Conservation (phyloP, 1,140 invertebrate genomes). For the Pollicipes pollicipes region DNA sequence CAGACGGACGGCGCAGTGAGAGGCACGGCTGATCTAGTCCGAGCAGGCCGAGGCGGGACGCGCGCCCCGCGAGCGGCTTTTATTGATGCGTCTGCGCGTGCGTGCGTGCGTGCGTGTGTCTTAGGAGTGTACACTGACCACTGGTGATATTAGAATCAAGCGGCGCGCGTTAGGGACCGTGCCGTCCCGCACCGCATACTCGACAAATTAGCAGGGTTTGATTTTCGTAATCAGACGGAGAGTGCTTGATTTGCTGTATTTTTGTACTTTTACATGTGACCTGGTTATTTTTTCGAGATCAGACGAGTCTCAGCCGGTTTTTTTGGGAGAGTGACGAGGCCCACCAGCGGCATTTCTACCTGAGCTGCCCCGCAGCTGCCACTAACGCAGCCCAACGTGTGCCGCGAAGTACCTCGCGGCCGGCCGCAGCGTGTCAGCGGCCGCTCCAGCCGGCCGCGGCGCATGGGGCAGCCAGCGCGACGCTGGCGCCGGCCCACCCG, state of each 20-base stretch:
- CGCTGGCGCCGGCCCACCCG: neutral
- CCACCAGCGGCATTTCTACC: neutral
- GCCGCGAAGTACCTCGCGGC: neutral
- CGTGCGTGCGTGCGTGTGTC: too few species aligned
- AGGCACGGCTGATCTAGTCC: neutral
- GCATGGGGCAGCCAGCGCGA: too few species aligned
- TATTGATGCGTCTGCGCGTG: too few species aligned
- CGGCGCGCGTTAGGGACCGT: neutral
- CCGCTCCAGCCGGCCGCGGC: too few species aligned
- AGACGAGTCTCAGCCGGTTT: neutral
- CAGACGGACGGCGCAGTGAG: too few species aligned
- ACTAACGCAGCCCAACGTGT: neutral
- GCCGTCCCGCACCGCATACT: neutral
- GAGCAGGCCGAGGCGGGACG: too few species aligned
- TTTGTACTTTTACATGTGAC: neutral
- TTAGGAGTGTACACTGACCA: neutral
- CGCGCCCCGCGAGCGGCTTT: neutral
- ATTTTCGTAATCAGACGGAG: too few species aligned
- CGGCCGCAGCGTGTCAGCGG: too few species aligned
- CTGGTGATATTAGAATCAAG: slow-evolving; percentile 1
- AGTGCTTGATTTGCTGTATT: neutral
- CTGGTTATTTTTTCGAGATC: neutral
- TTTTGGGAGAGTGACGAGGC: neutral
- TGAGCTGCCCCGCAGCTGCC: neutral
- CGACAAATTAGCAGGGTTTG: neutral